Evolutionary conservation across 1,140 invertebrate species (phyloP), one percentile per base, ranked within the genome.

Genomic region (Heterodera carotae): DNA sequence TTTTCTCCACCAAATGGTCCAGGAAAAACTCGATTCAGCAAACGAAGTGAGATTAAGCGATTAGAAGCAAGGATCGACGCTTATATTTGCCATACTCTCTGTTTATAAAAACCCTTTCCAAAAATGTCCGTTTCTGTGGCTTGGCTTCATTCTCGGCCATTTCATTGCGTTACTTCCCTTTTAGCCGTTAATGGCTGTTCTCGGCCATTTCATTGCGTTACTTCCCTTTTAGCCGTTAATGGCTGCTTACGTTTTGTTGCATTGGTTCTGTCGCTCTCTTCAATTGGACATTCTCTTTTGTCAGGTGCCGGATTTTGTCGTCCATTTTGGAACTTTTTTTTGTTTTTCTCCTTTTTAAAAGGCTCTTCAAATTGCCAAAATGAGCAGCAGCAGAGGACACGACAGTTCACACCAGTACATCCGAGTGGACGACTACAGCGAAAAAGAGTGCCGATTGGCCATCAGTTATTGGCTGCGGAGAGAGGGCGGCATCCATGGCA

Each of bases 281-380:
- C 96, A 98, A 87, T 87, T 99, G 15, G 96, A 98, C 90, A 91
- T 98, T 27, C 89, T 99, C 0, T 95, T 97, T 88, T 95, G 94
- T 22, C 96, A 99, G 89, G 95, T n/a, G n/a, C n/a, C n/a, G n/a
- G n/a, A n/a, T n/a, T n/a, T n/a, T n/a, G n/a, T 94, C 2, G 88
- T 94, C 74, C 22, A 18, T 56, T 53, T 56, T 22, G 6, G 22
- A 56, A 22, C 22, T 56, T n/a, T 4, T 22, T 56, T 22, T 0
- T 56, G 48, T 22, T 56, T 56, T 56, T 56, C 4, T 22, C 39
- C 48, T 3, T 56, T 18, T 43, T 43, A 43, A 4, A 43, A 43
- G 48, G 48, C 48, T 56, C 48, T 56, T 18, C 90, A 94, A 64
- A 88, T 98, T 48, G 33, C 56, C 10, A 78, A 53, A 85, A 90